Base-by-base conservation (phyloP, 2,797 vertebrate genomes). In the Denticeps clupeoides region DNA sequence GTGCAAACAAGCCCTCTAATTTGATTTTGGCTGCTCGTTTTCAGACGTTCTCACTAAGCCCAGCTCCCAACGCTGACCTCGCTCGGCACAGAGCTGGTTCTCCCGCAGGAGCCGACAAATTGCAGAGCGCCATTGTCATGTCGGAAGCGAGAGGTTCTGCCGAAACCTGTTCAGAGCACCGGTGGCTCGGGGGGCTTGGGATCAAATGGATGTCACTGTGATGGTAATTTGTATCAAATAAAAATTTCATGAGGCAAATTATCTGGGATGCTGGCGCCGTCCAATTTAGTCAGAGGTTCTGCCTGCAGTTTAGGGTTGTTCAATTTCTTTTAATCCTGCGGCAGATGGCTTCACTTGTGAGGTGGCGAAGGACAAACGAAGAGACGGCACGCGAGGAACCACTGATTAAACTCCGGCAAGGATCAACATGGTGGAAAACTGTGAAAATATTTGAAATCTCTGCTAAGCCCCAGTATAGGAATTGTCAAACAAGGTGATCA, bases 131-230 rank as follows among this genome's bases (percentile, higher is more conserved):
- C 35, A 28, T 37, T 43, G 28, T 21, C 19, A 42, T 12, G 13
- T n/a, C n/a, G n/a, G n/a, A n/a, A 33, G 13, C 9, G 31, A 16
- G 31, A 33, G 4, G n/a, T n/a, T n/a, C n/a, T n/a, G n/a, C n/a
- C n/a, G n/a, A n/a, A n/a, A n/a, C n/a, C n/a, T n/a, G n/a, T n/a
- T n/a, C n/a, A 3, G 12, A n/a, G 6, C 3, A 35, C 4, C 2
- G 18, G 4, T 16, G 11, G 16, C 3, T 10, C 45, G 42, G 52
- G 10, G 3, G 38, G 22, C 35, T 19, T 16, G 21, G 31, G n/a
- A 49, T 49, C 24, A 44, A 45, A 12, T 45, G 11, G 45, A 49
- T 52, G 13, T 42, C 56, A 53, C 49, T 56, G 33, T 45, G 41
- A 52, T 49, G 41, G 43, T 60, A 52, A 41, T 53, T 56, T 1